These are phyloP conservation scores for Notospermus geniculatus DNA, from an alignment of 1,140 invertebrate species.

Conservation along the genomic window DNA sequence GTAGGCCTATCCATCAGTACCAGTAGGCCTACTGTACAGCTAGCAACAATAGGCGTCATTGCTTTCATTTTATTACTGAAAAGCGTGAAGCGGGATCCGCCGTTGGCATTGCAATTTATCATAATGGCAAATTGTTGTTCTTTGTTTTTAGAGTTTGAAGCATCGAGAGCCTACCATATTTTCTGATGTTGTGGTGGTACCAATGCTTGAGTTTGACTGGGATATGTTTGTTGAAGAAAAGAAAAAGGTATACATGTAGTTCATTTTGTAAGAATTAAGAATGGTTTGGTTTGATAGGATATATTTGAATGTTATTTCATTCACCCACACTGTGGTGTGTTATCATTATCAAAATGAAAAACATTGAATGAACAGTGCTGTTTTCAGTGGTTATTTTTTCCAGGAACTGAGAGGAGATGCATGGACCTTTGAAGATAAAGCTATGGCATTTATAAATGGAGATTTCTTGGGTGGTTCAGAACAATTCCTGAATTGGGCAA, in stretches of 20 bases:
- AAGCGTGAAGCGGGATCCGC: too few relatives aligned
- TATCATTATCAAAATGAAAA: too few relatives aligned
- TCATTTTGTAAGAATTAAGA: too few relatives aligned
- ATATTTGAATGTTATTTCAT: not conserved
- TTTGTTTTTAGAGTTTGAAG: constrained; percentile 41
- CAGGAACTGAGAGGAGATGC: constrained; percentile 52
- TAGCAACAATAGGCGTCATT: too few relatives aligned
- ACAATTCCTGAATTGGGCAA: constrained; percentile 51
- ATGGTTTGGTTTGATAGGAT: not conserved
- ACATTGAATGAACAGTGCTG: not conserved
- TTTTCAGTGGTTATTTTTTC: constrained; percentile 11
- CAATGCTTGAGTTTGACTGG: constrained; percentile 56
- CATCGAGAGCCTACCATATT: constrained; percentile 35
- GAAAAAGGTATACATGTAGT: constrained; percentile 40
- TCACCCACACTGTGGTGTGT: too few relatives aligned
- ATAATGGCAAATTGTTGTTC: constrained; percentile 4
- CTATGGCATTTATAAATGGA: constrained; percentile 49
- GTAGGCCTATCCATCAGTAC: too few relatives aligned
- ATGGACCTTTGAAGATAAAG: constrained; percentile 52
- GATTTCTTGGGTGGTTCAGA: constrained; percentile 48
- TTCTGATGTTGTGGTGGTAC: constrained; percentile 33
- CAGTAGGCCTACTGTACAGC: too few relatives aligned
- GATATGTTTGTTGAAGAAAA: constrained; percentile 50
- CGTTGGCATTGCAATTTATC: constrained; percentile 2
- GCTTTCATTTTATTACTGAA: too few relatives aligned